These are phyloP conservation scores for Sitobion miscanthi DNA, from an alignment of 1,140 invertebrate genomes.

Conservation along the genomic window DNA sequence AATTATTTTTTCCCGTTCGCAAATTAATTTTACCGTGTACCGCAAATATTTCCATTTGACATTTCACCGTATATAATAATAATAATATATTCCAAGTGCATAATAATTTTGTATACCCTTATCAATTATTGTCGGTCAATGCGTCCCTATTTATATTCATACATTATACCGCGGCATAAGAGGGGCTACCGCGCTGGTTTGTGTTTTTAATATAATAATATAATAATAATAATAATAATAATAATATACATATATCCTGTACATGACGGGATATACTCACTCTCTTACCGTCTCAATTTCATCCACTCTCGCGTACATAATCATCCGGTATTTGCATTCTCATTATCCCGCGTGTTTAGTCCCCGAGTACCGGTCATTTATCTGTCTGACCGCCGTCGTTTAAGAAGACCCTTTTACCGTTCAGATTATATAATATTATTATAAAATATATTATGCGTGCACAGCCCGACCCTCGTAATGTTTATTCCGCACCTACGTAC, in stretches of 20 bases:
- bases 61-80: not conserved
- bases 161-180: not conserved
- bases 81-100: not conserved
- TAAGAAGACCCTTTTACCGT: constrained; percentile 29
- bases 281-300: constrained; percentile 13
- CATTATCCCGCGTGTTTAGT: constrained; percentile 21
- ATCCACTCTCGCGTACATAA: constrained; percentile 3
- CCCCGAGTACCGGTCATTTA: constrained; percentile 10
- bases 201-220: constrained; percentile 37
- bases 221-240: not conserved
- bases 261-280: not conserved
- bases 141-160: constrained; percentile 23
- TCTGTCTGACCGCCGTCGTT: constrained; percentile 20
- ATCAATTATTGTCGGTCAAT: constrained; percentile 40
- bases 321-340: constrained; percentile 35
- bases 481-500: not conserved
- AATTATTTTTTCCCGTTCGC: not conserved
- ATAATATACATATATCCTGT: not conserved
- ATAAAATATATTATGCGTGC: not conserved
- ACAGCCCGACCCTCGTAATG: not conserved
- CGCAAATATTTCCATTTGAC: not conserved
- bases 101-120: constrained; percentile 27
- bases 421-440: not conserved
- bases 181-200: not conserved
- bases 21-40: not conserved